Evolutionary conservation across 2,113 vertebrate species (phyloP).

Genomic region (Oostethus manadensis): DNA sequence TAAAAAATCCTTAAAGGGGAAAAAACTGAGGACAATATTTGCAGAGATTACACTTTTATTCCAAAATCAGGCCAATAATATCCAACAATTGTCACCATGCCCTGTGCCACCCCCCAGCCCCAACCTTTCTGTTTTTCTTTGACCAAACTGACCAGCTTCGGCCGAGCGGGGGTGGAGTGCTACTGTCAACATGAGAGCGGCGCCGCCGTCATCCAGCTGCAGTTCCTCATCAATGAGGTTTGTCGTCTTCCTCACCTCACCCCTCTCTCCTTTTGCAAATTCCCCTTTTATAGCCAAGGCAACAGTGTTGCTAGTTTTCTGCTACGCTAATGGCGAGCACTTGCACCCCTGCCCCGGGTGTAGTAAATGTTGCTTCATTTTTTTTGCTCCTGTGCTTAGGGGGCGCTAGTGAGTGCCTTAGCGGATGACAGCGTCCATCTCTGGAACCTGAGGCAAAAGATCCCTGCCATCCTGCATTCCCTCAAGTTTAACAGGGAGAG

Average conservation of each 20-base stretch:
- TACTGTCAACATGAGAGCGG: constrained; percentile 95
- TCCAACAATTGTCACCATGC: no score
- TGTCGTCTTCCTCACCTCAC: constrained; percentile 9
- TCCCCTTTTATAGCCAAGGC: background rate
- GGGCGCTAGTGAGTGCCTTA: constrained; percentile 98
- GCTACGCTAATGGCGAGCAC: background rate
- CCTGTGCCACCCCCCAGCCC: no score
- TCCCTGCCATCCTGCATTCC: constrained; percentile 92
- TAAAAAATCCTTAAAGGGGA: no score
- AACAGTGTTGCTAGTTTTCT: constrained; percentile 3
- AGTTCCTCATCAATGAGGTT: constrained; percentile 99
- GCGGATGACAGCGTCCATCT: constrained; percentile 96
- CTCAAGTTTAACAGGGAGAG: constrained; percentile 96
- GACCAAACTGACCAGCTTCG: constrained; percentile 81
- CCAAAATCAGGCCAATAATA: no score
- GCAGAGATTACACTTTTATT: no score
- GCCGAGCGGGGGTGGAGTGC: constrained; percentile 92
- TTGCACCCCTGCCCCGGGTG: background rate
- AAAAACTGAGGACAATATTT: no score
- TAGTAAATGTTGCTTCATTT: background rate
- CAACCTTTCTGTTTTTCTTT: constrained; percentile 68
- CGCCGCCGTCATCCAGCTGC: constrained; percentile 93
- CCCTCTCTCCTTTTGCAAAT: background rate
- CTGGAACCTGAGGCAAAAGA: constrained; percentile 98
- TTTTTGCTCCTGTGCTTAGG: constrained; percentile 64